These are phyloP conservation scores for Zygogramma bicolorata DNA, from an alignment of 2,888 invertebrate genomes.

Conservation along the genomic window DNA sequence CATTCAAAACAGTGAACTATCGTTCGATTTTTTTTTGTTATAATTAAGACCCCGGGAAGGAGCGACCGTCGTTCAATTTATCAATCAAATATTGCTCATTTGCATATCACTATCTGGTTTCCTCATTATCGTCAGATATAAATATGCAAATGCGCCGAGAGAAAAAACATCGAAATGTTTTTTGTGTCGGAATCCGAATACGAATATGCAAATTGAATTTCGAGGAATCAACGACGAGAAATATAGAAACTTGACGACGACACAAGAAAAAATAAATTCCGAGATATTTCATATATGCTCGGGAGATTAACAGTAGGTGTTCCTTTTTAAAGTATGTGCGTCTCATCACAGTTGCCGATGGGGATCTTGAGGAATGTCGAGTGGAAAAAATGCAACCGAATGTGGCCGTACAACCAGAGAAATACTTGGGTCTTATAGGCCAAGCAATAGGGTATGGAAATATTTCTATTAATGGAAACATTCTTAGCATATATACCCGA, in stretches of 20 bases:
- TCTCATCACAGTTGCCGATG: slow-evolving; percentile 25
- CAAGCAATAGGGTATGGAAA: no score
- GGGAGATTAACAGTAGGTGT: slow-evolving; percentile 38
- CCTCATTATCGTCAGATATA: slow-evolving; percentile 36
- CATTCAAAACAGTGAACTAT: neutral
- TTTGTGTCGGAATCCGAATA: slow-evolving; percentile 35
- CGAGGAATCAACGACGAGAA: slow-evolving; percentile 16
- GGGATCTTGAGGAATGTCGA: slow-evolving; percentile 33
- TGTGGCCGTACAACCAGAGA: no score
- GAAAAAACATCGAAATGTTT: slow-evolving; percentile 33
- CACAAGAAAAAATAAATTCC: slow-evolving; percentile 24
- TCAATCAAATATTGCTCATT: slow-evolving; percentile 33
- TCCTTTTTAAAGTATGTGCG: slow-evolving; percentile 21
- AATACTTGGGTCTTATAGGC: no score
- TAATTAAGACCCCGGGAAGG: neutral
- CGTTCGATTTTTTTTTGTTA: neutral
- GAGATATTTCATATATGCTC: slow-evolving; percentile 36
- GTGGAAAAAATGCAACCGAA: slow-evolving; percentile 34
- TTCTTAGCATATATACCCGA: no score
- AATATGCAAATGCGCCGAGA: slow-evolving; percentile 33
- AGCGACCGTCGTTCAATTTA: slow-evolving; percentile 22
- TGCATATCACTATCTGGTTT: slow-evolving; percentile 33
- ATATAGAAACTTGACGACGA: slow-evolving; percentile 21
- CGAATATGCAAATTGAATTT: slow-evolving; percentile 35
- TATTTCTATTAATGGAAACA: no score